Conservation (phyloP, 92 coral and sea anemone genomes). For the Epizoanthus stellaris region DNA sequence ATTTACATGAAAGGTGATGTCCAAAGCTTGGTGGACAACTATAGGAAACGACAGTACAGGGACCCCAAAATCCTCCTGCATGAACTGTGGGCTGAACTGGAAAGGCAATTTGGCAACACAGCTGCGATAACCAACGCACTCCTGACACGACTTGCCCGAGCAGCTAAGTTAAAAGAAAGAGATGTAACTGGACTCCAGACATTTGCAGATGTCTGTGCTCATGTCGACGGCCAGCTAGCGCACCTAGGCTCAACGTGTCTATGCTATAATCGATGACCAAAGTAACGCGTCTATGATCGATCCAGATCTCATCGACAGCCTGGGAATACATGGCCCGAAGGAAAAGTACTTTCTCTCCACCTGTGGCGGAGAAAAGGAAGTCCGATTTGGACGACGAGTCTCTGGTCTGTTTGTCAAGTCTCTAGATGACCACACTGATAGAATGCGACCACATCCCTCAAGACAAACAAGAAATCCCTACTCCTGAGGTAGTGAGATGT, state of each 20-base stretch:
- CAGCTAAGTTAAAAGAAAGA: not conserved
- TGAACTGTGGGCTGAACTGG: conserved; percentile 51
- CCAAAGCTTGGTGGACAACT: conserved; percentile 53
- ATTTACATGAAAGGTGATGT: conserved; percentile 47
- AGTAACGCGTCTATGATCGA: not conserved
- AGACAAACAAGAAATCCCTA: conserved; percentile 48
- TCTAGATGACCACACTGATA: not conserved
- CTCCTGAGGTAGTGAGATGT: conserved; percentile 27
- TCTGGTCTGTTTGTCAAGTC: too few species aligned
- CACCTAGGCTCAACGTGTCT: not conserved
- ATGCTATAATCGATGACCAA: too few species aligned
- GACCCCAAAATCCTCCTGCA: conserved; percentile 5
- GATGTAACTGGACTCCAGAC: conserved; percentile 17
- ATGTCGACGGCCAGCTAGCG: conserved; percentile 7
- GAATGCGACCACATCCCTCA: conserved; percentile 60
- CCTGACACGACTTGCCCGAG: conserved; percentile 13
- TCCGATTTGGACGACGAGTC: too few species aligned
- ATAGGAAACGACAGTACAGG: conserved; percentile 39
- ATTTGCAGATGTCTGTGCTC: conserved; percentile 24
- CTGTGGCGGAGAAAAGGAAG: too few species aligned
- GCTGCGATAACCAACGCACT: conserved; percentile 37
- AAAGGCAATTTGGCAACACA: conserved; percentile 48
- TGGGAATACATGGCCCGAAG: too few species aligned
- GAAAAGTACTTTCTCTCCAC: too few species aligned
- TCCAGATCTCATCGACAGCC: not conserved